These are phyloP conservation scores for Phengaris alcon DNA, from an alignment of 2,888 invertebrate species.

Conservation along the genomic window DNA sequence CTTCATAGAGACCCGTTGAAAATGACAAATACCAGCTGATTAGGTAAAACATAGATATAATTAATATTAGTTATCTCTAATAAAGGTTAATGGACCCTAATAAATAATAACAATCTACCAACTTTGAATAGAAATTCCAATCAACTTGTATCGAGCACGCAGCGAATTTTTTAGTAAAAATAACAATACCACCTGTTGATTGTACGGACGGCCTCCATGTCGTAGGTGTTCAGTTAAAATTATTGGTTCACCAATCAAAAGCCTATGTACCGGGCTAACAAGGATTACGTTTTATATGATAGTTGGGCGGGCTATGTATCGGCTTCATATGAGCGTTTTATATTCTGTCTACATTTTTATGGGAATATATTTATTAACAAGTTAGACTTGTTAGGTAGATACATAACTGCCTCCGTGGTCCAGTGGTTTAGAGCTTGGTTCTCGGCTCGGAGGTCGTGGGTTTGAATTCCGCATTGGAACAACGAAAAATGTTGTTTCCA, in stretches of 20 bases:
- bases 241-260: constrained; percentile 43
- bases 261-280: constrained; percentile 39
- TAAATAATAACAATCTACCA: too few relatives aligned
- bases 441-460: too few relatives aligned
- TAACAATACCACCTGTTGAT: constrained; percentile 42
- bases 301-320: constrained; percentile 37
- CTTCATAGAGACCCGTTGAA: too few relatives aligned
- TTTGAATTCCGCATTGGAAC: too few relatives aligned
- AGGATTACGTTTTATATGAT: constrained; percentile 39
- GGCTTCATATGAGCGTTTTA: background rate
- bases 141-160: background rate
- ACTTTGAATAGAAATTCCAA: background rate
- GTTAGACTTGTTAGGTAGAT: background rate
- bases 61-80: too few relatives aligned
- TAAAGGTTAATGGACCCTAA: too few relatives aligned
- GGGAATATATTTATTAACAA: background rate
- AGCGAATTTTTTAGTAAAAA: constrained; percentile 39
- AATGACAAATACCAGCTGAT: too few relatives aligned
- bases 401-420: too few relatives aligned
- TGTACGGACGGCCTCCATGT: constrained; percentile 41
- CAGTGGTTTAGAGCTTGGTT: too few relatives aligned
- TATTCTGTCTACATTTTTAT: constrained; percentile 10
- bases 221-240: constrained; percentile 41
- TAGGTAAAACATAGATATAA: too few relatives aligned
- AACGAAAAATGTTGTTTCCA: too few relatives aligned